These are phyloP conservation scores for Phymastichus coffea DNA, from an alignment of 1,140 invertebrate species.

Conservation along the genomic window DNA sequence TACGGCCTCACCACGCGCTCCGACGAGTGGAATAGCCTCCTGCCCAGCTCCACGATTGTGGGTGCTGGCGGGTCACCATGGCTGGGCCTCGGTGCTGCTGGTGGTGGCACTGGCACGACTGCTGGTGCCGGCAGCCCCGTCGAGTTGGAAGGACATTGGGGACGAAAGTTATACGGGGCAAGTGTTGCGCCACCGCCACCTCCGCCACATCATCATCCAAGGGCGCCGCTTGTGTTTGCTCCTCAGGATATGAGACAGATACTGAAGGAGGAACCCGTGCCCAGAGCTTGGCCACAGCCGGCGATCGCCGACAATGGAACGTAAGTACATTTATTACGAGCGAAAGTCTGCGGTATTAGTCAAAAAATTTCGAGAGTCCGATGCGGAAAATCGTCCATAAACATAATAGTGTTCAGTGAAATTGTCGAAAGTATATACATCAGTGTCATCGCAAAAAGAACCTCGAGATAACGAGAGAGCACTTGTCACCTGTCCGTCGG, in stretches of 20 bases:
- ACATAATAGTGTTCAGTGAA: too few species aligned
- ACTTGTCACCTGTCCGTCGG: too few species aligned
- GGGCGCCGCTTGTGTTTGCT: constrained; percentile 51
- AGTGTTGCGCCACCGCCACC: constrained; percentile 54
- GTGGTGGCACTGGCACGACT: constrained; percentile 43
- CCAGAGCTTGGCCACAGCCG: constrained; percentile 53
- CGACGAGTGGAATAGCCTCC: constrained; percentile 56
- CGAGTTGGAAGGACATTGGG: constrained; percentile 54
- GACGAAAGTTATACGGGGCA: constrained; percentile 53
- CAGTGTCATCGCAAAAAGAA: too few species aligned
- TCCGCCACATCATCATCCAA: constrained; percentile 52
- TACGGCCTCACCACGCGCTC: constrained; percentile 57
- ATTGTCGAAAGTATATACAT: too few species aligned
- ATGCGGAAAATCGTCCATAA: too few species aligned
- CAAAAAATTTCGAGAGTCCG: too few species aligned
- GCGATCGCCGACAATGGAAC: constrained; percentile 50
- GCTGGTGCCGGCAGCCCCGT: constrained; percentile 51
- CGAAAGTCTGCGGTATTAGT: too few species aligned
- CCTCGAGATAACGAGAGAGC: too few species aligned
- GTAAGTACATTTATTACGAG: constrained; percentile 44
- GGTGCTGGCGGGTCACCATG: constrained; percentile 57
- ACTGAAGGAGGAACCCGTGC: constrained; percentile 54
- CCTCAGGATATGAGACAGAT: constrained; percentile 56
- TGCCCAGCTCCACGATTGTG: constrained; percentile 58
- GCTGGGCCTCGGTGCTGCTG: constrained; percentile 50